Conservation (phyloP, 2,113 vertebrate species). For the Rhynchomys soricoides region DNA sequence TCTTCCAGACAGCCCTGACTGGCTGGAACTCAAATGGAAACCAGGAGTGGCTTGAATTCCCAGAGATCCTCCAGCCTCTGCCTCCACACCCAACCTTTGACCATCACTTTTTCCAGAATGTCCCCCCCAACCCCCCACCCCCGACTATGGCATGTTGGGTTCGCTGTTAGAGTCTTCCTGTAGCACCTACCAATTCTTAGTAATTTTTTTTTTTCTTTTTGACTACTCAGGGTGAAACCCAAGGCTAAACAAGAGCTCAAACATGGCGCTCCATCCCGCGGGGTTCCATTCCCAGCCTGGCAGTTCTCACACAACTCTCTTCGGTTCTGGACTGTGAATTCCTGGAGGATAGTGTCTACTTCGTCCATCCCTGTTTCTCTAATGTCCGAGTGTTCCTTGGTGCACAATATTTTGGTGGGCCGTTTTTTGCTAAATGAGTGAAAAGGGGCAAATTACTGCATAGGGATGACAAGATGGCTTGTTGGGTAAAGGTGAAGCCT, state of each 20-base stretch:
- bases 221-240: background rate
- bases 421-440: background rate
- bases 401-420: background rate
- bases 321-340: conserved; percentile 38
- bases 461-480: background rate
- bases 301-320: conserved; percentile 1
- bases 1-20: background rate
- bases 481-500: background rate
- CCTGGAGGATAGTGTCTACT: background rate
- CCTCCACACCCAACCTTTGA: background rate
- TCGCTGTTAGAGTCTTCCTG: background rate
- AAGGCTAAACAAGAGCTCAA: background rate
- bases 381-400: background rate
- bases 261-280: fast-evolving
- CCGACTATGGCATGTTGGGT: background rate
- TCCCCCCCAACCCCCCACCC: too few species aligned
- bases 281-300: too few species aligned
- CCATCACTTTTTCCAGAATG: conserved; percentile 11
- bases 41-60: background rate
- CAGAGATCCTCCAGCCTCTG: background rate
- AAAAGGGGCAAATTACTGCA: background rate
- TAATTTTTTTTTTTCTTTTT: background rate
- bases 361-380: conserved; percentile 18
- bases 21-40: background rate
- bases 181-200: background rate